A percentile compares a stretch with the other conserved stretches of the same genome.
phyloP scores from a whole-genome alignment of 2,113 vertebrate species.

The Bubo bubo region DNA sequence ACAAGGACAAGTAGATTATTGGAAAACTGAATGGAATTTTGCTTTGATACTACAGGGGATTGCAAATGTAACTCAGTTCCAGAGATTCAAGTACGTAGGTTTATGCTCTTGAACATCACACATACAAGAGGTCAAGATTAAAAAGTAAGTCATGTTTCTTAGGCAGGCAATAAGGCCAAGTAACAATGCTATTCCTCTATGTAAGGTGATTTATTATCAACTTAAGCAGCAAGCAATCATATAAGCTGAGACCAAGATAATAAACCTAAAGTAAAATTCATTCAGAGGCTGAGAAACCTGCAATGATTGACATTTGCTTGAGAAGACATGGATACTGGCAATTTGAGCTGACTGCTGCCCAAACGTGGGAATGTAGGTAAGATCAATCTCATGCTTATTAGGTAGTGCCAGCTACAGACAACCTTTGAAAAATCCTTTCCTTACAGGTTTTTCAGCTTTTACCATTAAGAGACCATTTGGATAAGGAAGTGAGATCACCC shows the following conservation, averaged over 20 bases:
- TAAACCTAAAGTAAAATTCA: neutral
- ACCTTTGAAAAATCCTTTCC: neutral
- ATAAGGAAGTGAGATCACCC: neutral
- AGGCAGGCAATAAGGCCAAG: neutral
- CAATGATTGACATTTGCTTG: neutral
- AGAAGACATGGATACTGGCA: neutral
- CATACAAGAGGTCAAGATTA: neutral
- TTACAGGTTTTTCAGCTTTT: neutral
- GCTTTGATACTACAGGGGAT: neutral
- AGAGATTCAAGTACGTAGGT: neutral
- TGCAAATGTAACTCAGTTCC: neutral
- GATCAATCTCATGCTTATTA: neutral
- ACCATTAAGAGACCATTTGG: neutral
- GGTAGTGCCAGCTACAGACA: neutral
- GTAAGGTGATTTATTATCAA: neutral
- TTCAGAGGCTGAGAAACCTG: neutral
- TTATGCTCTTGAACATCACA: neutral
- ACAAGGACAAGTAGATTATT: neutral
- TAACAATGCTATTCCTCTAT: neutral
- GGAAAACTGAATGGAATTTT: neutral
- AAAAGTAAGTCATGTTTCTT: neutral
- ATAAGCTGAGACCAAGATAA: neutral
- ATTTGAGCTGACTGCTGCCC: neutral
- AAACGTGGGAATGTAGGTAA: neutral
- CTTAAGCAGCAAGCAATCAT: neutral